Base-by-base conservation (phyloP, 1,140 invertebrate genomes). In the Sycophila sp. region DNA sequence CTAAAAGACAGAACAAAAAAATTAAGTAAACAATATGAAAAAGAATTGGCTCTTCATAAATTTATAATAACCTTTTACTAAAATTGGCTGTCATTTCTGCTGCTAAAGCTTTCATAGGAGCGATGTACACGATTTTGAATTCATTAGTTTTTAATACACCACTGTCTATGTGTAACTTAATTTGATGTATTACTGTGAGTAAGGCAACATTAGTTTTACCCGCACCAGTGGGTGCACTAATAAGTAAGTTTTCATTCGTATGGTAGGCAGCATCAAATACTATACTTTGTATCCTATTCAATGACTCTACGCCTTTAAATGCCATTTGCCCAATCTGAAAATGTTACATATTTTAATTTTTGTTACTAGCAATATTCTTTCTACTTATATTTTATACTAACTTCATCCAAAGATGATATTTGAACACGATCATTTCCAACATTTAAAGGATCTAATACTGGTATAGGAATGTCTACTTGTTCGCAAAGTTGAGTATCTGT, bases 201-300 rank as follows among this genome's bases (percentile, higher is more conserved):
- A 99, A 90, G 1, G 98, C 98, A 70, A 99, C 96, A 85, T 99
- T 99, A 0, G 98, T 99, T 87, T 99, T 99, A 58, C 96, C 97
- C 4, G 97, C 96, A 19, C 97, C 97, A 1, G 97, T 98, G 0
- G 97, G 97, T 0, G 97, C 97, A 87, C 96, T 98, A 69, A 98
- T 95, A 5, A 99, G 84, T 77, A 99, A 88, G 85, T 99, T 99
- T 80, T 99, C 96, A 83, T 99, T 98, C 8, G 95, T 96, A 77
- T 96, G 92, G 87, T 99, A 99, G 0, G 98, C 98, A 2, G 95
- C 91, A 49, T 96, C 90, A 86, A 94, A 99, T 0, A 99, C 98
- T 56, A 99, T 92, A 0, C 95, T 96, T 83, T 99, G 98, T 72
- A 99, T 99, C 64, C 92, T 87, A 87, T 99, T 99, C 15, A 99